Evolutionary conservation across 2,797 vertebrate genomes (phyloP), one percentile per base, ranked within the genome.

Genomic region (Neoniphon sammara): DNA sequence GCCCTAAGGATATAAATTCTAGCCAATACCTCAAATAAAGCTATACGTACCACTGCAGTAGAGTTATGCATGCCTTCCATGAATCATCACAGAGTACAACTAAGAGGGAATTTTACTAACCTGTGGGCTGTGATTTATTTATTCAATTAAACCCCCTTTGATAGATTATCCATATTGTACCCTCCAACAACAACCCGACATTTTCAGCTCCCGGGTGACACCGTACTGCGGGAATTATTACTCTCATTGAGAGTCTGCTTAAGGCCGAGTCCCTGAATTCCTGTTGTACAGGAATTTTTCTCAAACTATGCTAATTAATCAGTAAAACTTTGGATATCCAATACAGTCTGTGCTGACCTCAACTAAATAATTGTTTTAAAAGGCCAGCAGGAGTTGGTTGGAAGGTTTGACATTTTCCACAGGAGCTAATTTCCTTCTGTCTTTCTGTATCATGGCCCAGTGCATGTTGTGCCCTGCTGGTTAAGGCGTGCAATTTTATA

Each of bases 111-210:
- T 87, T 88, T 80, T 39, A 72, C 78, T 70, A 84, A 84, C 78
- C 75, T 83, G 75, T 79, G 78, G 42, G 49, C 6, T 83, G 68
- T 82, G 86, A 91, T 89, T 89, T 89, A 85, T 88, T 87, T 82
- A 81, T 86, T 85, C 82, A 87, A 83, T 91, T 84, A 88, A 83
- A 77, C 76, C 63, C 42, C 10, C 47, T 79, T 72, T 82, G 80
- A 75, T 87, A 79, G 66, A 82, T 88, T 75, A 78, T 85, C 64
- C 74, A 78, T 66, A 72, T 60, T 2, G 20, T 77, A 46, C 62
- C 39, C 56, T 72, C 62, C 23, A 31, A 63, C 53, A 78, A 46
- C 75, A 80, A 39, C 18, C 14, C 49, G 36, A n/a, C 36, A 49
- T 66, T 58, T 36, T 58, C 39, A 53, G 57, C 67, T 65, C 5